Evolutionary conservation across 2,888 invertebrate species (phyloP).

Genomic region (Acrobasis consociella): DNA sequence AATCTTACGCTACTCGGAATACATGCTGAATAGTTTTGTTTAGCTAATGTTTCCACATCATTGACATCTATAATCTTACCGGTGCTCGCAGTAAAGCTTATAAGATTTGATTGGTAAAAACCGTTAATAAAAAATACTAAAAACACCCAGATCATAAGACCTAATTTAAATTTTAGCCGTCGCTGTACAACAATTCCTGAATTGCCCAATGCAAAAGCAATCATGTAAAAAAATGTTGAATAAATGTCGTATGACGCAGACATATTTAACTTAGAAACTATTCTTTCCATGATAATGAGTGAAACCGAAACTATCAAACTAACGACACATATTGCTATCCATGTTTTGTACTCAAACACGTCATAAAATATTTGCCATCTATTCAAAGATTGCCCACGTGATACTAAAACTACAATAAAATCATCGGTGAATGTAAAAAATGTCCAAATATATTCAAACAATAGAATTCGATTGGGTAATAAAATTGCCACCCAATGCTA

Average conservation of each 20-base stretch:
- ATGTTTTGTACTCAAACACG: not conserved
- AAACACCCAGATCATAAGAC: conserved; percentile 28
- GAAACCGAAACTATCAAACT: not conserved
- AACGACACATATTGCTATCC: not conserved
- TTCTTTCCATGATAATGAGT: not conserved
- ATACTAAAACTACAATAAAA: not conserved
- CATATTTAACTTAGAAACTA: not conserved
- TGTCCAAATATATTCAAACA: conserved; percentile 14
- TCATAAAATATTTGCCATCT: not conserved
- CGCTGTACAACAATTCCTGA: not conserved
- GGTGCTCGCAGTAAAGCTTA: conserved; percentile 1
- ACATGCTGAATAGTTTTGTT: not conserved
- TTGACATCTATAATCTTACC: not conserved
- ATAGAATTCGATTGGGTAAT: not conserved
- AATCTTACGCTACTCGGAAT: not conserved
- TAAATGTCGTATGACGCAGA: not conserved
- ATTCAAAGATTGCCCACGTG: not conserved
- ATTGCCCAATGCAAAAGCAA: not conserved
- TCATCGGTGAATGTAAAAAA: conserved; percentile 14
- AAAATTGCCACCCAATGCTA: conserved; percentile 6
- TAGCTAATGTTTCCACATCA: not conserved
- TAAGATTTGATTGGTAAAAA: conserved; percentile 20
- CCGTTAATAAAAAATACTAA: conserved; percentile 25
- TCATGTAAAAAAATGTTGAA: conserved; percentile 5
- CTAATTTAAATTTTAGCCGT: conserved; percentile 1